A percentile compares a stretch with the other conserved stretches of the same genome.
phyloP scores from a whole-genome alignment of 2,797 vertebrate genomes.

The Alexandromys oeconomus region DNA sequence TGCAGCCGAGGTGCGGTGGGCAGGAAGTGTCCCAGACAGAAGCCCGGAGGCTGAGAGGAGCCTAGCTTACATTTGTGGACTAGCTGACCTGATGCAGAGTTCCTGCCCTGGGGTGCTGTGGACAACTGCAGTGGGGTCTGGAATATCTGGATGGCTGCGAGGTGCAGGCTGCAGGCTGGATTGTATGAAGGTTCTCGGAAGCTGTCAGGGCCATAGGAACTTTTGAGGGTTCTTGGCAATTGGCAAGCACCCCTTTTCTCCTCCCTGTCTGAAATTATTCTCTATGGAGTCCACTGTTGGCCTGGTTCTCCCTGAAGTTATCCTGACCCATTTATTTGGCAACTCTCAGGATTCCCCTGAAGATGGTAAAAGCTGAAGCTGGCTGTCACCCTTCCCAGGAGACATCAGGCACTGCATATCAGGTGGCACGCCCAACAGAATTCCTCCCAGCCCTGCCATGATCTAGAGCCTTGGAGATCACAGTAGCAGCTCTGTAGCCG shows the following conservation, averaged over 20 bases:
- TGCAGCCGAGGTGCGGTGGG: not conserved
- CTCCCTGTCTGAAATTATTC: no score
- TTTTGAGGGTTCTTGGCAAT: not conserved
- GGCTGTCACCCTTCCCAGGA: not conserved
- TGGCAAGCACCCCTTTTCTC: not conserved
- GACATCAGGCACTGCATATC: not conserved
- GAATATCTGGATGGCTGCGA: no score
- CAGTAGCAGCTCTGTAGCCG: not conserved
- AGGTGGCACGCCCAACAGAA: not conserved
- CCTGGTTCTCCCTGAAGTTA: not conserved
- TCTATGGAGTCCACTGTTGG: not conserved
- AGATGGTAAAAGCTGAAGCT: not conserved
- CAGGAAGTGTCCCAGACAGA: not conserved
- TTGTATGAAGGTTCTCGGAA: not conserved
- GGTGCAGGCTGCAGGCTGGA: no score
- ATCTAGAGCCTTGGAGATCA: not conserved
- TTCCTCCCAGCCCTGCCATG: not conserved
- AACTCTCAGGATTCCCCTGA: not conserved
- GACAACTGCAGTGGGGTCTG: no score
- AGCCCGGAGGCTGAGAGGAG: not conserved
- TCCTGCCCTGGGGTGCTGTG: not conserved
- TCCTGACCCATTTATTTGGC: not conserved
- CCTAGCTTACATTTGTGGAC: no score
- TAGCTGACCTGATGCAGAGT: not conserved
- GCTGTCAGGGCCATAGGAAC: not conserved